Percentiles rank a stretch among this genome's conserved stretches.
Conservation (phyloP, 2,797 vertebrate genomes). For the Eulemur mongoz region DNA sequence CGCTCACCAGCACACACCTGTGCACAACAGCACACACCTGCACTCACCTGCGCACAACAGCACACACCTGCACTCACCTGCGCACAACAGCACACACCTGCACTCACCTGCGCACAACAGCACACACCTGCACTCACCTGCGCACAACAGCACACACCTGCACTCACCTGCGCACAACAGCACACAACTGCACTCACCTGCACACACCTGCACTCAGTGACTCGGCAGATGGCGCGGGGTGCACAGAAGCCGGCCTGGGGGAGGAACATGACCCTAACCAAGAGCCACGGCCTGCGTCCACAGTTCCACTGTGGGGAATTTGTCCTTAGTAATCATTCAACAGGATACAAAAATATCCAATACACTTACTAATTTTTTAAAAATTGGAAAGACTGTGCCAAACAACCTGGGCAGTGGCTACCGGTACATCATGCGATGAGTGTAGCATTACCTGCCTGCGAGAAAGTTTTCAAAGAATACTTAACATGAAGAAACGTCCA, state of each 20-base stretch:
- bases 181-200: background rate
- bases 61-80: too few relatives aligned
- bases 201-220: too few relatives aligned
- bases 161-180: too few relatives aligned
- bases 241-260: background rate
- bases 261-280: background rate
- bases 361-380: background rate
- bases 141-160: background rate
- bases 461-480: background rate
- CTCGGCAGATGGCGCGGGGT: accelerated
- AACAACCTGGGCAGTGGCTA: background rate
- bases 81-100: too few relatives aligned
- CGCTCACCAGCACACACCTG: too few relatives aligned
- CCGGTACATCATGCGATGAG: background rate
- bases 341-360: background rate
- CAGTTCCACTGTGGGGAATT: background rate
- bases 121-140: too few relatives aligned
- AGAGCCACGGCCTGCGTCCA: accelerated
- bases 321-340: background rate
- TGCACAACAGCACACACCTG: too few relatives aligned
- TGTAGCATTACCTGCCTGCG: background rate
- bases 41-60: background rate
- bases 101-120: background rate
- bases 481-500: background rate
- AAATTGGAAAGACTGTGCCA: background rate